Percentiles rank a stretch among this genome's conserved stretches.
Evolutionary conservation across 2,113 vertebrate species (phyloP).

Genomic region (Azemiops feae): DNA sequence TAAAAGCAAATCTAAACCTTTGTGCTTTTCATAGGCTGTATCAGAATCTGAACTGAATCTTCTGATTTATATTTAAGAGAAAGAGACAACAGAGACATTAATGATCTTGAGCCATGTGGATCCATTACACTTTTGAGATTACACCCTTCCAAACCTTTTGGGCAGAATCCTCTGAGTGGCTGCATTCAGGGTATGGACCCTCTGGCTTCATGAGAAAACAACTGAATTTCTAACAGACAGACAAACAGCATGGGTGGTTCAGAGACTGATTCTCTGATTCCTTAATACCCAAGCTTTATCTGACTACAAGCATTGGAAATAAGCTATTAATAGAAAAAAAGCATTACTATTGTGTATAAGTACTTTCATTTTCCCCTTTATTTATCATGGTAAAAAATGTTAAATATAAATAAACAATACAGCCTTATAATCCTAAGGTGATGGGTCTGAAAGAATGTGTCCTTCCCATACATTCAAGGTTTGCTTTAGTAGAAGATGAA

Average conservation of each 20-base stretch:
- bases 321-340: too few species aligned
- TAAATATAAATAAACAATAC: background rate
- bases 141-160: background rate
- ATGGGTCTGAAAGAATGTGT: background rate
- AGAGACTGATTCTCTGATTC: background rate
- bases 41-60: background rate
- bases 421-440: background rate
- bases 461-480: background rate
- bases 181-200: background rate
- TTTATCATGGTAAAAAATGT: too few species aligned
- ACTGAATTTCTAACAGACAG: background rate
- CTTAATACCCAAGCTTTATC: background rate
- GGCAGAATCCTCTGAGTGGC: background rate
- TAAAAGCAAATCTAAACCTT: background rate
- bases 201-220: background rate
- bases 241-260: background rate
- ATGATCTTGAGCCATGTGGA: background rate
- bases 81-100: background rate
- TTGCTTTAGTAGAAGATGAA: background rate
- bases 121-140: background rate
- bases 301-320: too few species aligned
- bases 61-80: background rate
- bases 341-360: too few species aligned
- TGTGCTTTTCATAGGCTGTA: background rate
- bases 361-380: too few species aligned